These are phyloP conservation scores for Conger conger DNA, from an alignment of 2,113 vertebrate species.

Conservation along the genomic window DNA sequence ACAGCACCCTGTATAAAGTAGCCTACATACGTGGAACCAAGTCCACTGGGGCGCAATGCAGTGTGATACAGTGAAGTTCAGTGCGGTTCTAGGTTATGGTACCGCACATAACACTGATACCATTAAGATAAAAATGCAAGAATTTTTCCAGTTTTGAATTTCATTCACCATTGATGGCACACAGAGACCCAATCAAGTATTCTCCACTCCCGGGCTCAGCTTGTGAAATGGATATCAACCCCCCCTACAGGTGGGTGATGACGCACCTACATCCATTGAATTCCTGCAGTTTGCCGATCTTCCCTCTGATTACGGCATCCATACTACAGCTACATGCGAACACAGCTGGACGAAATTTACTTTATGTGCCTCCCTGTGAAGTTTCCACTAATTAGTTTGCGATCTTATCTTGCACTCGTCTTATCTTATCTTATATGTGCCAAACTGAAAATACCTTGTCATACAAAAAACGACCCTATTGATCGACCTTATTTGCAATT, in stretches of 20 bases:
- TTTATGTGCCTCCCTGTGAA: not conserved
- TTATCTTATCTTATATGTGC: not conserved
- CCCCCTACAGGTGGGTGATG: not conserved
- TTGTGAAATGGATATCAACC: not conserved
- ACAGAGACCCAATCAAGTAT: not conserved
- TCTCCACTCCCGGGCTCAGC: not conserved
- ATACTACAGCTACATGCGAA: not conserved
- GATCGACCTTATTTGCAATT: not conserved
- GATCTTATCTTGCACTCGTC: not conserved
- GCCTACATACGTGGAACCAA: too few species aligned
- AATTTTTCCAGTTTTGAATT: not conserved
- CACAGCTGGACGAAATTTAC: not conserved
- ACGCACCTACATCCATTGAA: not conserved
- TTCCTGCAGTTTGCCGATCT: not conserved
- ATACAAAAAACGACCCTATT: too few species aligned
- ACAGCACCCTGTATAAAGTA: not conserved
- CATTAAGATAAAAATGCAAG: not conserved
- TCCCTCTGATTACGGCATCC: not conserved
- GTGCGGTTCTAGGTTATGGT: not conserved
- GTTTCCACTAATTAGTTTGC: not conserved
- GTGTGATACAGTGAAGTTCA: not conserved
- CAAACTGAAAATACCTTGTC: not conserved
- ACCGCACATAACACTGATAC: not conserved
- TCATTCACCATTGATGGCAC: not conserved
- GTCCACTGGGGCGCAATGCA: not conserved